phyloP scores from a whole-genome alignment of 2,797 vertebrate species.

The Leptatherina wallacei region DNA sequence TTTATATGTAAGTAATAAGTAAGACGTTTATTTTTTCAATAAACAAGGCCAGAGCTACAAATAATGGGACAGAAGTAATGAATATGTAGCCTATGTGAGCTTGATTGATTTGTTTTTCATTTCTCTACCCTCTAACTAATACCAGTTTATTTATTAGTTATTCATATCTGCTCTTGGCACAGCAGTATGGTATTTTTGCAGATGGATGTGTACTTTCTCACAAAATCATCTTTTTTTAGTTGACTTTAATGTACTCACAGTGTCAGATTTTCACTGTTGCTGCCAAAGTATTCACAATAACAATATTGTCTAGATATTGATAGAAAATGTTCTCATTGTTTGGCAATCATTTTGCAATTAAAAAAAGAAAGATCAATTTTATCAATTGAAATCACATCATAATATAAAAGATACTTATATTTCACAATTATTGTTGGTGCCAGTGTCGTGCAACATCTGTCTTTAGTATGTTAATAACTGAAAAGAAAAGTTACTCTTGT shows the following conservation, averaged over 20 bases:
- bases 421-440: not conserved
- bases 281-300: not conserved
- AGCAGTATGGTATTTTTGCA: not conserved
- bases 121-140: not conserved
- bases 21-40: not conserved
- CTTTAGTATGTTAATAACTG: not conserved
- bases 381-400: too few relatives aligned
- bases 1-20: not conserved
- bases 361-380: too few relatives aligned
- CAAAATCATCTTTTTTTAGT: not conserved
- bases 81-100: not conserved
- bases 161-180: not conserved
- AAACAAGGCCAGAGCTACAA: not conserved
- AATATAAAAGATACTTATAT: too few relatives aligned
- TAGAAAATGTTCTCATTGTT: too few relatives aligned
- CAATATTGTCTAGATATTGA: not conserved
- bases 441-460: not conserved
- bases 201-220: not conserved
- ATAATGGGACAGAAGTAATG: not conserved
- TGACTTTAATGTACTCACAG: not conserved
- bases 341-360: too few relatives aligned
- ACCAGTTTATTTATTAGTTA: not conserved
- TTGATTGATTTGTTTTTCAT: not conserved
- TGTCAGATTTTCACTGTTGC: not conserved
- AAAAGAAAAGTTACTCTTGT: not conserved